These are phyloP conservation scores for Pipistrellus nathusii DNA, from an alignment of 2,797 vertebrate species.

Conservation along the genomic window DNA sequence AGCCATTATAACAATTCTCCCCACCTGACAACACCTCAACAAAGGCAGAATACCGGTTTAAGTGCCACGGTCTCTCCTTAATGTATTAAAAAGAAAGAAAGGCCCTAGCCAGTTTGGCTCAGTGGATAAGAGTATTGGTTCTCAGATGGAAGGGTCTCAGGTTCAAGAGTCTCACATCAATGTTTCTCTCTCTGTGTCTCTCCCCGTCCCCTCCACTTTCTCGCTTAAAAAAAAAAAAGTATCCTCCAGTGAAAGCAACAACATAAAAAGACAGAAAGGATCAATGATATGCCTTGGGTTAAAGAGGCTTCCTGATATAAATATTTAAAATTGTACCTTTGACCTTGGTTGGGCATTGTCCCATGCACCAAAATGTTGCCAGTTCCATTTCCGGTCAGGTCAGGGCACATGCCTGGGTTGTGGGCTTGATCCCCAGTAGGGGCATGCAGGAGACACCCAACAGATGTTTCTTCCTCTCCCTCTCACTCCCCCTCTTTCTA, in stretches of 20 bases:
- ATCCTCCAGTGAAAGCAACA: too few relatives aligned
- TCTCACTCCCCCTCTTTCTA: neutral
- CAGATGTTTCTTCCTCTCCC: neutral
- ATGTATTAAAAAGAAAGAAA: neutral
- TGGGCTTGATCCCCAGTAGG: neutral
- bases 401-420: neutral
- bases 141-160: too few relatives aligned
- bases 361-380: neutral
- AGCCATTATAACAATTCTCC: neutral
- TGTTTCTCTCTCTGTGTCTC: too few relatives aligned
- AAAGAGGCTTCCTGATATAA: neutral
- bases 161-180: too few relatives aligned
- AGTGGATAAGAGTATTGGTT: too few relatives aligned
- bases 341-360: neutral
- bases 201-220: too few relatives aligned
- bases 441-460: neutral
- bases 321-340: conserved; percentile 14
- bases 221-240: too few relatives aligned
- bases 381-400: neutral
- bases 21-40: neutral
- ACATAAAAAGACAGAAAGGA: neutral
- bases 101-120: too few relatives aligned
- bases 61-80: neutral
- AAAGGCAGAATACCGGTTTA: neutral
- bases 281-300: neutral